phyloP scores from a whole-genome alignment of 2,797 vertebrate species.

The Tolypeutes matacus region DNA sequence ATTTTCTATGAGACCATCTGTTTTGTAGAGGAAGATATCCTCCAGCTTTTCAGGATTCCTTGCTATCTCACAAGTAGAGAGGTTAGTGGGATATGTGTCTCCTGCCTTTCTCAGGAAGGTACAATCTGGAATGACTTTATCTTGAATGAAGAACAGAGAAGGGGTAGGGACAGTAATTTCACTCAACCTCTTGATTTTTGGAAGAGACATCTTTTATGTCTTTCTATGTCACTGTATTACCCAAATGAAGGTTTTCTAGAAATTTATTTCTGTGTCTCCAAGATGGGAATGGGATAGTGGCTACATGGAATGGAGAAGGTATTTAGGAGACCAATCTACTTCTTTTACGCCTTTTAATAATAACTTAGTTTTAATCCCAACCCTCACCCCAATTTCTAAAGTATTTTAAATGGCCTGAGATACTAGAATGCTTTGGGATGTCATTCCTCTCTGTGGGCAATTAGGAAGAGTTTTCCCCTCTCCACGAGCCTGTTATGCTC shows the following conservation, averaged over 20 bases:
- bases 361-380: background rate
- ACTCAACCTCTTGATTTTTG: background rate
- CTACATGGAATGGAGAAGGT: background rate
- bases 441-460: background rate
- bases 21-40: no score
- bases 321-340: background rate
- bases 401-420: background rate
- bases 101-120: background rate
- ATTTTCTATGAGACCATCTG: no score
- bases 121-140: no score
- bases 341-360: background rate
- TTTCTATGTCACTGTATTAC: background rate
- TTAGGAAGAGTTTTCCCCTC: background rate
- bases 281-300: background rate
- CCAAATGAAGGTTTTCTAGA: background rate
- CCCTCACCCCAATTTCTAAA: background rate
- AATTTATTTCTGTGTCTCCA: background rate
- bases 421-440: background rate
- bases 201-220: background rate
- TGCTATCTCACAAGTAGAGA: no score
- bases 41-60: no score
- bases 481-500: no score
- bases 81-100: background rate
- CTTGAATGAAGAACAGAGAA: background rate
- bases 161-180: background rate